Evolutionary conservation across 2,888 invertebrate species (phyloP), one percentile per base, ranked within the genome.

Genomic region (Heliothis peltigera): DNA sequence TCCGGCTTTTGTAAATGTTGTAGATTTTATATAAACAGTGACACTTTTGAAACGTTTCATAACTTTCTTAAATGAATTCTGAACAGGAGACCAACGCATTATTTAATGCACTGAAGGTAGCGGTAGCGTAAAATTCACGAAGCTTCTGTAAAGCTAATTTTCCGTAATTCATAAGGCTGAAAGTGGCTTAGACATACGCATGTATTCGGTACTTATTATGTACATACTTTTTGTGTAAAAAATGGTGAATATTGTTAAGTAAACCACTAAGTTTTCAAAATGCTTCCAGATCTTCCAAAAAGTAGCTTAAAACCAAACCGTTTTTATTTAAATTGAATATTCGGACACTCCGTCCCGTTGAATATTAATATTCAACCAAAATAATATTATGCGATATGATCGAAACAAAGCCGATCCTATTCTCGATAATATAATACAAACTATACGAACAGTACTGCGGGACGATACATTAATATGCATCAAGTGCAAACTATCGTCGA

Each of bases 381-480:
- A 67, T 65, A 77, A 59, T 63, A 62, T 62, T 62, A 49, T 62
- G 35, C 73, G 57, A 59, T 66, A 63, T 58, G 55, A 72, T 60
- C 69, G 58, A 55, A 72, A 67, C 61, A 75, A 67, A 49, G 57
- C 68, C 47, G 51, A 63, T 53, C 43, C 70, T 63, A 73, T 75
- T 67, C 61, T 54, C 55, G 25, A 65, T n/a, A n/a, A n/a, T 76
- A 80, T 66, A 71, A 56, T 73, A 82, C 77, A 72, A 67, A 77
- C 70, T 72, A 67, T 77, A 64, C 77, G 74, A 70, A 71, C 66
- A 67, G 63, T 64, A 52, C 59, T 77, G 75, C 74, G 78, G 76
- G 73, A 82, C 79, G 77, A 64, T 62, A 80, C 89, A 90, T 90
- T 89, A 90, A 89, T 90, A 90, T 90, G 88, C 89, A 90, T 88